Conservation (phyloP, 2,113 vertebrate genomes). For the Pogonocichla stellata region DNA sequence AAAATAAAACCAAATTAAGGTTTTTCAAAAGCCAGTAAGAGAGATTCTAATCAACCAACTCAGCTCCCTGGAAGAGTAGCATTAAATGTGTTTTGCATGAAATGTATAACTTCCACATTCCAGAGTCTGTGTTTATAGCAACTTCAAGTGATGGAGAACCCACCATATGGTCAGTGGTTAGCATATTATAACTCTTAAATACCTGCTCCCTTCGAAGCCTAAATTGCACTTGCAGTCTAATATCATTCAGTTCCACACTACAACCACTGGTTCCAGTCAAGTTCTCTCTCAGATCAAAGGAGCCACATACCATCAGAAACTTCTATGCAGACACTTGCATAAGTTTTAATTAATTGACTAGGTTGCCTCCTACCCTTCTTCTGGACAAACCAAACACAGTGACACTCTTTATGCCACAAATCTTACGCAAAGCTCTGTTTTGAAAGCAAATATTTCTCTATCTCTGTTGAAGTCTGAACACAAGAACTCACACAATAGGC, state of each 20-base stretch:
- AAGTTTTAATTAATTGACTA: conserved; percentile 30
- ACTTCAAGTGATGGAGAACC: not conserved
- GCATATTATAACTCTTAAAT: not conserved
- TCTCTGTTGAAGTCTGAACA: not conserved
- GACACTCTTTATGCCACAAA: not conserved
- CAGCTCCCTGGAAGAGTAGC: not conserved
- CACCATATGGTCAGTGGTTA: not conserved
- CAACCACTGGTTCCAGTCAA: not conserved
- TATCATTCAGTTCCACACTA: not conserved
- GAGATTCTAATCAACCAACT: not conserved
- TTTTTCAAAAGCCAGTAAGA: not conserved
- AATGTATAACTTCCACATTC: not conserved
- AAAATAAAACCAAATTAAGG: not conserved
- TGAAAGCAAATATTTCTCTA: not conserved
- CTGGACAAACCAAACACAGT: not conserved
- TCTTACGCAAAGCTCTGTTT: not conserved
- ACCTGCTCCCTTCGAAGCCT: not conserved
- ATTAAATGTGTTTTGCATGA: not conserved
- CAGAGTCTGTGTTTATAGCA: not conserved
- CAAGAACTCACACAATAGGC: not conserved
- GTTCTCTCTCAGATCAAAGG: conserved; percentile 14
- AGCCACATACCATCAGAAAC: not conserved
- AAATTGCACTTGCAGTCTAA: not conserved
- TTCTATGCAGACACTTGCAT: conserved; percentile 8
- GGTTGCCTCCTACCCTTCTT: not conserved